Evolutionary conservation across 2,113 vertebrate species (phyloP), one percentile per base, ranked within the genome.

Genomic region (Ciconia maguari): DNA sequence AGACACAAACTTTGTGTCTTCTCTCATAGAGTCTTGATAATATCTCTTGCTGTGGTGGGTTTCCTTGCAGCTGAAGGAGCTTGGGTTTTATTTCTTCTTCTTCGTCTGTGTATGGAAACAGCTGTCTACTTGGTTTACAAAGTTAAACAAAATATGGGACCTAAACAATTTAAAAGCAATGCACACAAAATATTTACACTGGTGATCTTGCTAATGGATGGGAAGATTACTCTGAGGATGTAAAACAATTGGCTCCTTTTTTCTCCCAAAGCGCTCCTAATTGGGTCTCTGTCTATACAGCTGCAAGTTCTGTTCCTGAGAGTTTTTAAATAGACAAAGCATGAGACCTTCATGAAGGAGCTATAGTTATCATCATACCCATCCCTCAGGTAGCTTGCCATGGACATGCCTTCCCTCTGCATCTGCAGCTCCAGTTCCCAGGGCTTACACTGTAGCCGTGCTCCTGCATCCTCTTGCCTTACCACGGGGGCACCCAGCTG

Each of bases 371-470:
- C 21, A 48, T 36, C 48, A 14, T 44, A 38, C 44, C 22, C 13
- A 16, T 36, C n/a, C 18, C 11, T 68, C 36, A 41, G 27, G 24
- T 71, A 26, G 1, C 12, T 46, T 65, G 9, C 44, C 48, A 25
- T 1, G 1, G 29, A 42, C 3, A 0, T 44, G 14, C 21, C 30
- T 61, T 66, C 21, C 49, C 18, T 0, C 0, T 15, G n/a, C 41
- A 55, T 29, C 44, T 13, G 15, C 29, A 70, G 19, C 38, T 75
- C 15, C 0, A 0, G 16, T 7, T 87, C 30, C 44, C 0, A 0
- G 2, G 4, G 13, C 30, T 74, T 12, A 34, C 5, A 1, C 25
- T 62, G 74, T 60, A 69, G 22, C 26, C 0, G 0, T 55, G 24
- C 13, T 51, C 29, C 64, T 4, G 5, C 7, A 61, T 29, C 27